Conservation (phyloP, 2,113 vertebrate species). For the Sylvicapra grimmia region DNA sequence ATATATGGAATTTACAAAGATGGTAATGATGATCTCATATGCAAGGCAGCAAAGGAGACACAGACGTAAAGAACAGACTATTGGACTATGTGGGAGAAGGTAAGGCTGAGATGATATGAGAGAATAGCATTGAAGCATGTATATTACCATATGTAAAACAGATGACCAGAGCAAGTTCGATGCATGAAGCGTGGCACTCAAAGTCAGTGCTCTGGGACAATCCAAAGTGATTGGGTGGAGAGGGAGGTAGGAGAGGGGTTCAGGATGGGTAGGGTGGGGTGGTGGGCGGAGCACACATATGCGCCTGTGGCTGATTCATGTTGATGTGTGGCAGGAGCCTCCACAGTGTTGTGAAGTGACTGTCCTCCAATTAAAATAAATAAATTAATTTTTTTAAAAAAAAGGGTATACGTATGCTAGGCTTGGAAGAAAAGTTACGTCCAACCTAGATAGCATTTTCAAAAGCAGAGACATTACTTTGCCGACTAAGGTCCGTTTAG, state of each 20-base stretch:
- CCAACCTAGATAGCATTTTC: no score
- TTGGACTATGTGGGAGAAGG: not conserved
- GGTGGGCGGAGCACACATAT: rapidly evolving
- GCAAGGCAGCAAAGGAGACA: not conserved
- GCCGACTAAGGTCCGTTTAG: no score
- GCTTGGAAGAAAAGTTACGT: no score
- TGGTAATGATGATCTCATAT: not conserved
- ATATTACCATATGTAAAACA: not conserved
- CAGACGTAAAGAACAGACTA: not conserved
- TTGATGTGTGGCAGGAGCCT: not conserved
- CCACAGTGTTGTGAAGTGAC: not conserved
- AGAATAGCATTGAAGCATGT: not conserved
- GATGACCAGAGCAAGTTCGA: not conserved
- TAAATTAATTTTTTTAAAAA: not conserved
- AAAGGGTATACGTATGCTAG: not conserved
- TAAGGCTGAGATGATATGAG: not conserved
- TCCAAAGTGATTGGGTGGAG: not conserved
- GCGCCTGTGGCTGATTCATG: not conserved
- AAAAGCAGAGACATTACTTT: no score
- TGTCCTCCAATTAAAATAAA: not conserved
- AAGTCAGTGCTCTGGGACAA: not conserved
- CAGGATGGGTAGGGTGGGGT: not conserved
- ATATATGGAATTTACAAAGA: not conserved
- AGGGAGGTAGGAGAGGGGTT: not conserved
- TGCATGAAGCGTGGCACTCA: not conserved